These are phyloP conservation scores for Melanargia galathea DNA, from an alignment of 2,888 invertebrate species.

Conservation along the genomic window DNA sequence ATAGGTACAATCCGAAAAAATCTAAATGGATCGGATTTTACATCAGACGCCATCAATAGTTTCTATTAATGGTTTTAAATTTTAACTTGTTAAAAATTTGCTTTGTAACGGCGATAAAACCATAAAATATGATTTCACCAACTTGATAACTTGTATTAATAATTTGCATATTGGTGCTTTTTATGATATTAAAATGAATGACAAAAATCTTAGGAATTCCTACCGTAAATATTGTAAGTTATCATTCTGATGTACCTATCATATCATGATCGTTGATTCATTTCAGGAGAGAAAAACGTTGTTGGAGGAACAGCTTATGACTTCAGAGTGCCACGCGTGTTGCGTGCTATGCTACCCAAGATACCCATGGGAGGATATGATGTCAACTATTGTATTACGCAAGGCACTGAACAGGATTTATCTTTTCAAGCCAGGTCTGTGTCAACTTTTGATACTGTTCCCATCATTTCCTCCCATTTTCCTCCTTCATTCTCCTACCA, in stretches of 20 bases:
- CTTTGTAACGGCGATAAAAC: too few relatives aligned
- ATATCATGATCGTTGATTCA: not conserved
- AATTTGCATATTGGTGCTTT: too few relatives aligned
- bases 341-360: constrained; percentile 86
- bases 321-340: constrained; percentile 84
- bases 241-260: not conserved
- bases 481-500: too few relatives aligned
- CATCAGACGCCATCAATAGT: too few relatives aligned
- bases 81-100: too few relatives aligned
- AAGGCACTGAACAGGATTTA: constrained; percentile 78
- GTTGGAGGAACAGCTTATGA: constrained; percentile 89
- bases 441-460: not conserved
- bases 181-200: too few relatives aligned
- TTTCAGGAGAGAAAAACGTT: constrained; percentile 85
- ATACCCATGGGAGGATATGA: constrained; percentile 90
- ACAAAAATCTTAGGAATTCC: not conserved
- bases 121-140: too few relatives aligned
- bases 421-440: constrained; percentile 84
- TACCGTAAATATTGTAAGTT: not conserved
- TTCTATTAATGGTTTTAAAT: too few relatives aligned
- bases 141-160: too few relatives aligned
- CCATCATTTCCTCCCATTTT: too few relatives aligned
- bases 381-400: constrained; percentile 89
- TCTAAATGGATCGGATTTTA: too few relatives aligned
- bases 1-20: too few relatives aligned